phyloP scores from a whole-genome alignment of 2,888 invertebrate genomes.

The Lasioglossum pauxillum region DNA sequence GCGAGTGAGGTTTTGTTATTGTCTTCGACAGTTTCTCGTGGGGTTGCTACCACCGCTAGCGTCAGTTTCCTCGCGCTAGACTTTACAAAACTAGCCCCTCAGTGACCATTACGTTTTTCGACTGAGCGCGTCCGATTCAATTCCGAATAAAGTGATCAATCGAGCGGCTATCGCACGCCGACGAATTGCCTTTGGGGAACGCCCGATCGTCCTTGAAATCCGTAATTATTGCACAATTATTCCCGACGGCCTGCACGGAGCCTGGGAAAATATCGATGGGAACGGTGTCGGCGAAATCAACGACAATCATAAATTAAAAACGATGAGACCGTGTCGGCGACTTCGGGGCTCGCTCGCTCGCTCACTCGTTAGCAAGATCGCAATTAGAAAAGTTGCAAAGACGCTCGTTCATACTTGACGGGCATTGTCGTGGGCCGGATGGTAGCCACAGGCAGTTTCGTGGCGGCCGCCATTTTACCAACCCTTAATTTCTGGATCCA shows the following conservation, averaged over 20 bases:
- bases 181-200: neutral
- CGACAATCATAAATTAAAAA: slow-evolving; percentile 44
- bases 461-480: slow-evolving; percentile 76
- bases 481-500: slow-evolving; percentile 81
- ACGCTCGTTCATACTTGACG: slow-evolving; percentile 45
- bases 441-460: slow-evolving; percentile 68
- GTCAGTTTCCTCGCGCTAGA: neutral
- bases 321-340: slow-evolving; percentile 14
- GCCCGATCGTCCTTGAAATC: neutral
- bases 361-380: slow-evolving; percentile 1
- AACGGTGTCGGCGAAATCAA: neutral
- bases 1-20: neutral
- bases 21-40: neutral
- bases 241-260: neutral
- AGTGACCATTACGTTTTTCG: neutral
- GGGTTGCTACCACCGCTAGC: neutral
- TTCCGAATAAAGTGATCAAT: neutral
- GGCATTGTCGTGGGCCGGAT: slow-evolving; percentile 52
- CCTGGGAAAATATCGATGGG: neutral
- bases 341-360: neutral
- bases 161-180: neutral
- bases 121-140: neutral
- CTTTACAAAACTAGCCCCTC: neutral
- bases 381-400: slow-evolving; percentile 52
- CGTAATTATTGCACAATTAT: slow-evolving; percentile 22